Base-by-base conservation (phyloP, 2,888 invertebrate species). In the Thera britannica region DNA sequence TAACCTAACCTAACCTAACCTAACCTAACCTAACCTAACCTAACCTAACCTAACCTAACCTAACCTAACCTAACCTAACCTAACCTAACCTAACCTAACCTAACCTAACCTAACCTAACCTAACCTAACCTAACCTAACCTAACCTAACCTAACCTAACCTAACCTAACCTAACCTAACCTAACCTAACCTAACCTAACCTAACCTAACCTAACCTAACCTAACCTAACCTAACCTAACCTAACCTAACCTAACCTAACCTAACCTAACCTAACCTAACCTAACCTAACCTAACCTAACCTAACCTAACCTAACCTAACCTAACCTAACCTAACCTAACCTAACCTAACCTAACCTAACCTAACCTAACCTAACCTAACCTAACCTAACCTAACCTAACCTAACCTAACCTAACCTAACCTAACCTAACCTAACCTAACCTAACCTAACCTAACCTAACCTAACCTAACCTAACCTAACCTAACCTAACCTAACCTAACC, bases 381-480 rank as follows among this genome's bases (percentile, higher is more conserved):
- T 52, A 52, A 52, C 52, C 52, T 52, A 52, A 52, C 52, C 52
- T 52, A 52, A 52, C 52, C 52, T 52, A 52, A 52, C 52, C 52
- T 52, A 52, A 52, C 52, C 52, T 52, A 52, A 52, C 52, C 57
- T 38, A 57, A 57, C 57, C 57, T 57, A 57, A 57, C 57, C 41
- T 52, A 52, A 52, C 52, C 52, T 48, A 56, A 52, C 61, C 61
- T 52, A 61, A 61, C 61, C 61, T 61, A 61, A 61, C 61, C 54
- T 54, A 54, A 52, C 61, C 61, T 52, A 61, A 61, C 61, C 61
- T 61, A 61, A 61, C 61, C 54, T 54, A 54, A 52, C 61, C 61
- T 52, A 61, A 61, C 61, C 61, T 61, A 61, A 61, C 61, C 54
- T 54, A 54, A 52, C 59, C 49, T 48, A 60, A 60, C 49, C 59